Base-by-base conservation (phyloP, 2,888 invertebrate genomes). In the Litoditis marina region DNA sequence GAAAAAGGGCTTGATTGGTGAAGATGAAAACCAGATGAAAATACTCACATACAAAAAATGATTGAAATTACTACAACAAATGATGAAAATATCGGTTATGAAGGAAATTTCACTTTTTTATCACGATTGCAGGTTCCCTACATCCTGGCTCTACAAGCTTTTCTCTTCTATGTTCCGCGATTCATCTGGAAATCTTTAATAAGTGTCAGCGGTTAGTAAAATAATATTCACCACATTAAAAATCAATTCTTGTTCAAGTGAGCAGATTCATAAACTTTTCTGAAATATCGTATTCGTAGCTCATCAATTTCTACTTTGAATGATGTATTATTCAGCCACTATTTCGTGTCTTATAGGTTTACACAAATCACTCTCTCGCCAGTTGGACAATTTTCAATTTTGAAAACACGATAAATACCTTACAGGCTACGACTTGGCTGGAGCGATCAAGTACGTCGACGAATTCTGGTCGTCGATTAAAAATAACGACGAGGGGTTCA, bases 141-240 rank as follows among this genome's bases (percentile, higher is more conserved):
- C 63, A 70, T 82, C 34, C 63, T 82, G n/a, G 82, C 79, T 0
- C 56, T 77, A 19, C 81, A 82, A 63, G 81, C 82, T 1, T 66
- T 81, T 16, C 63, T 80, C 32, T 82, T 79, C 68, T 82, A 80
- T 60, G 52, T 82, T 50, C 82, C 82, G 6, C 59, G 80, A 53
- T 79, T 82, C 55, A 59, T 80, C 4, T 82, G 82, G 82, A 78
- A 76, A 36, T 59, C 69, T 5, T 55, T 82, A 30, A 71, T 77
- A 52, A 66, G 69, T 28, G 72, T 75, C 36, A 79, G 78, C 53
- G 81, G 81, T 78, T 60, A 59, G 50, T n/a, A 44, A 28, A 3
- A 19, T 44, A n/a, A 39, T 11, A 13, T 39, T 39, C 39, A 11
- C 13, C 39, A n/a, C 11, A 39, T 39, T n/a, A 13, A 11, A 39